These are phyloP conservation scores for Drosophila sproati DNA, from an alignment of 1,140 invertebrate species.

Conservation along the genomic window DNA sequence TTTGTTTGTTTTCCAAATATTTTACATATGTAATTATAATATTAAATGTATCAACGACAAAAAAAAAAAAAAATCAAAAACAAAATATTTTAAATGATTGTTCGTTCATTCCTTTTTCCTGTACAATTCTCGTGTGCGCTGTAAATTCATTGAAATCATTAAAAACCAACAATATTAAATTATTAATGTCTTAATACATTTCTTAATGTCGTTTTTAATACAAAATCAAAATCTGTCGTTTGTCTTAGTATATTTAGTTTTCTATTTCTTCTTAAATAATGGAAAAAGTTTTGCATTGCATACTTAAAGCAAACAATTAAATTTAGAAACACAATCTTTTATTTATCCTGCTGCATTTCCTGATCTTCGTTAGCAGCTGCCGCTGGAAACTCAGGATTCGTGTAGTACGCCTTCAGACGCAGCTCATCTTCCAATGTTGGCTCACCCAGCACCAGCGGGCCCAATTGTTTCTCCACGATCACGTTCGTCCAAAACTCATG, in stretches of 20 bases:
- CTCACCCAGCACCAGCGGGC: slow-evolving; percentile 65
- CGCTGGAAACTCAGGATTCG: slow-evolving; percentile 22
- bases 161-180: slow-evolving; percentile 40
- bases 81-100: slow-evolving; percentile 19
- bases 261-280: background rate
- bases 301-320: slow-evolving; percentile 5
- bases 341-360: background rate
- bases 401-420: slow-evolving; percentile 53
- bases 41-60: slow-evolving; percentile 22
- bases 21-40: slow-evolving; percentile 16
- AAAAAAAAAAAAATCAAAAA: slow-evolving; percentile 25
- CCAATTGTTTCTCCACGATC: slow-evolving; percentile 62
- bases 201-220: background rate
- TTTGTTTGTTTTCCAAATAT: slow-evolving; percentile 6
- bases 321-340: background rate
- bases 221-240: background rate
- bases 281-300: background rate
- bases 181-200: slow-evolving; percentile 23
- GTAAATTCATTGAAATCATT: slow-evolving; percentile 70
- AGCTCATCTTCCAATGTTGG: slow-evolving; percentile 63
- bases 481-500: slow-evolving; percentile 63
- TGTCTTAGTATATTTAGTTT: background rate
- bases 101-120: slow-evolving; percentile 46
- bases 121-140: slow-evolving; percentile 43
- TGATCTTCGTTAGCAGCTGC: slow-evolving; percentile 12